A percentile compares a stretch with the other conserved stretches of the same genome.
These are phyloP conservation scores for Zaprionus ornatus DNA, from an alignment of 1,140 invertebrate genomes.

Conservation along the genomic window DNA sequence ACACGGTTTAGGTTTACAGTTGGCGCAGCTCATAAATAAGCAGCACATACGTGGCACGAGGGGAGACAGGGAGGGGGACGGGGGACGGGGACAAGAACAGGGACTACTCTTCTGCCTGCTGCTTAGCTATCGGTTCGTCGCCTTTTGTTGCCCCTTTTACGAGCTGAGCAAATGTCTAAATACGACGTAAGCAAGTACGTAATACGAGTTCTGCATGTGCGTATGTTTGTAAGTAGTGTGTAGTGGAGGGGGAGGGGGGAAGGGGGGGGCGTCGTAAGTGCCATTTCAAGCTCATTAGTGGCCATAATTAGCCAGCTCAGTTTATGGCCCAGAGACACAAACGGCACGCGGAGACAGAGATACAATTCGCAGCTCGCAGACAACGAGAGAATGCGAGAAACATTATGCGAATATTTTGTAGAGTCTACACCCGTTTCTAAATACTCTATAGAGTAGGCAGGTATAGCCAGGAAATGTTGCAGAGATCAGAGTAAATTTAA, in stretches of 20 bases:
- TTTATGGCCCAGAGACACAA: slow-evolving; percentile 75
- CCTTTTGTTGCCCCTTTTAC: slow-evolving; percentile 39
- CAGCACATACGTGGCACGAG: not conserved
- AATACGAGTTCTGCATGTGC: slow-evolving; percentile 18
- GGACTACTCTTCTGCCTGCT: not conserved
- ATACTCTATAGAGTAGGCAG: slow-evolving; percentile 14
- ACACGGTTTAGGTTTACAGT: slow-evolving; percentile 23
- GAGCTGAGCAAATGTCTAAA: slow-evolving; percentile 38
- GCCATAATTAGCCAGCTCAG: slow-evolving; percentile 74
- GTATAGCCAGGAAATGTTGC: too few species aligned
- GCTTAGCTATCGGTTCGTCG: slow-evolving; percentile 33
- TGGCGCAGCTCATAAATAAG: slow-evolving; percentile 42
- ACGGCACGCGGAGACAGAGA: slow-evolving; percentile 42
- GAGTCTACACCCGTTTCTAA: not conserved
- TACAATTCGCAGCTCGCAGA: slow-evolving; percentile 33
- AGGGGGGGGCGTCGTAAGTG: slow-evolving; percentile 61
- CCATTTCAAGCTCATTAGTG: slow-evolving; percentile 80
- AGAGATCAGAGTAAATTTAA: too few species aligned
- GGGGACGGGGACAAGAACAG: not conserved
- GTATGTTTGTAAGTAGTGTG: too few species aligned
- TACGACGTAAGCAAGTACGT: slow-evolving; percentile 10
- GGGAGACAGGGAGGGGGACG: not conserved
- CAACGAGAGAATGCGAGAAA: not conserved
- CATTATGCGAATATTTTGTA: slow-evolving; percentile 17
- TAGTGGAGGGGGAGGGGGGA: too few species aligned